phyloP scores from a whole-genome alignment of 30 jellyfish, hydroid and myxozoan species.

The Pseudorhiza aurosa region DNA sequence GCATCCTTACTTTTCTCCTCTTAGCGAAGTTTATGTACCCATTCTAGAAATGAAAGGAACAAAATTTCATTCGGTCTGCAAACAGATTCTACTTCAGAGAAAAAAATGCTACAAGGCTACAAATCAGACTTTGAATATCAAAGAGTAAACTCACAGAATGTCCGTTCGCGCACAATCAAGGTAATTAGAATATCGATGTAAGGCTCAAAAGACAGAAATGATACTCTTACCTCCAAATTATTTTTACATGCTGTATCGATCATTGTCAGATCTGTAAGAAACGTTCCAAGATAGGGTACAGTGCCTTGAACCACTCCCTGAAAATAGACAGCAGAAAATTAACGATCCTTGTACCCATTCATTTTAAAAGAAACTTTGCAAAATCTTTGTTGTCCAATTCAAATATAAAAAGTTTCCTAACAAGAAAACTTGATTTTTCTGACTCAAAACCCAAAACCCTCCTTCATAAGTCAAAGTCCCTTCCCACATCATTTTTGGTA shows the following conservation, averaged over 20 bases:
- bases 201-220: too few species aligned
- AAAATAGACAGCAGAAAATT: too few species aligned
- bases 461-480: background rate
- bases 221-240: conserved; percentile 84
- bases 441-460: background rate
- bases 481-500: too few species aligned
- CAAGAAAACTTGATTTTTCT: background rate
- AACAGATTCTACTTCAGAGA: too few species aligned
- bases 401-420: background rate
- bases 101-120: background rate
- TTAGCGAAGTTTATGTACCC: conserved; percentile 80
- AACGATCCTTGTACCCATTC: too few species aligned
- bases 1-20: conserved; percentile 72
- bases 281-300: conserved; percentile 94
- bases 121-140: background rate
- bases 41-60: conserved; percentile 51
- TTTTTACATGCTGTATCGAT: conserved; percentile 86
- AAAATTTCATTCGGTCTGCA: too few species aligned
- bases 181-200: too few species aligned
- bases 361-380: too few species aligned
- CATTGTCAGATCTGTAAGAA: conserved; percentile 90
- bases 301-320: conserved; percentile 97
- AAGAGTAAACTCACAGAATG: background rate
- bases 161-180: too few species aligned
- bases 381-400: too few species aligned